phyloP scores from a whole-genome alignment of 2,888 invertebrate species.

The Mamestra brassicae region DNA sequence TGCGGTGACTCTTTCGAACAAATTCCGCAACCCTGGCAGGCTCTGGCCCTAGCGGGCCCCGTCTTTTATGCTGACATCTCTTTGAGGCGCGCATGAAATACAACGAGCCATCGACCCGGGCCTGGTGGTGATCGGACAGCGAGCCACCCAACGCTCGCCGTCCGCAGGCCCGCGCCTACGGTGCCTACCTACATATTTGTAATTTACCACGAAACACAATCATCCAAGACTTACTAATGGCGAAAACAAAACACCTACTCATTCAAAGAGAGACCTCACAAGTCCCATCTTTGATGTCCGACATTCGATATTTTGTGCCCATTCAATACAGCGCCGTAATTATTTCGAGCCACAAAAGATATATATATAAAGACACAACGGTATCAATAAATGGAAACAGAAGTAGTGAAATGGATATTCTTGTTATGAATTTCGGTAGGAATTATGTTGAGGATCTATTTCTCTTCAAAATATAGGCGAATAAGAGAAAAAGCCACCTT shows the following conservation, averaged over 20 bases:
- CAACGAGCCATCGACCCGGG: no score
- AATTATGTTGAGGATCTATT: constrained; percentile 11
- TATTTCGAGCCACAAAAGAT: constrained; percentile 45
- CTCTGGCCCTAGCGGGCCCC: no score
- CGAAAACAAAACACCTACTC: constrained; percentile 27
- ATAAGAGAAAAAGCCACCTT: background rate
- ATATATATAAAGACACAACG: constrained; percentile 37
- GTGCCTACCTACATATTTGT: background rate
- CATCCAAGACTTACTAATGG: constrained; percentile 17
- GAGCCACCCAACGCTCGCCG: no score
- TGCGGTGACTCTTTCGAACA: no score
- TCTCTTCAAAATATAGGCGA: background rate
- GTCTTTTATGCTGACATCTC: no score
- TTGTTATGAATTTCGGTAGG: background rate
- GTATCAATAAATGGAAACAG: constrained; percentile 26
- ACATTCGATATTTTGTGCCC: constrained; percentile 54
- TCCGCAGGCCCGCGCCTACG: no score
- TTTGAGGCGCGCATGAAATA: no score
- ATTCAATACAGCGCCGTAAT: constrained; percentile 48
- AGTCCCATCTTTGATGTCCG: constrained; percentile 47
- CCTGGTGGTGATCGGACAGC: no score
- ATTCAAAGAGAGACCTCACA: constrained; percentile 32
- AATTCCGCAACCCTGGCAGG: no score
- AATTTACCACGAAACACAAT: background rate
- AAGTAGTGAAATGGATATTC: constrained; percentile 51